phyloP scores from a whole-genome alignment of 2,113 vertebrate genomes.

The Melanostigma gelatinosum region DNA sequence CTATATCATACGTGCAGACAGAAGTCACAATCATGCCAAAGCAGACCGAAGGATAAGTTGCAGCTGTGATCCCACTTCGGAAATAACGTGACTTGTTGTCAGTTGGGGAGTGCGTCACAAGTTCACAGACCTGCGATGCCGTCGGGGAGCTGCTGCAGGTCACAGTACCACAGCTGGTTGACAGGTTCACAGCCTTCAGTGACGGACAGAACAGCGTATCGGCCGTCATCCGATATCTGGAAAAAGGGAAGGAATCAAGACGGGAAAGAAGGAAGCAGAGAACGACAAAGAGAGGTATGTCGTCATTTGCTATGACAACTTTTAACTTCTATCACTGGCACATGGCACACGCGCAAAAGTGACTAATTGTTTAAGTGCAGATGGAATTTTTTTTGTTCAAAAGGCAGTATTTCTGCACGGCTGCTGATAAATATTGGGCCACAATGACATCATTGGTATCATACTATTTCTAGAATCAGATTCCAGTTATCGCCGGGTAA shows the following conservation, averaged over 20 bases:
- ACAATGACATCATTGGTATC: too few relatives aligned
- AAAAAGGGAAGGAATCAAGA: not conserved
- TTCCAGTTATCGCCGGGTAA: not conserved
- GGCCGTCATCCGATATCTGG: constrained; percentile 82
- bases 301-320: not conserved
- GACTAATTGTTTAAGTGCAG: too few relatives aligned
- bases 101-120: not conserved
- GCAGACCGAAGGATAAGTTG: not conserved
- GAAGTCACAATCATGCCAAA: not conserved
- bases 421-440: too few relatives aligned
- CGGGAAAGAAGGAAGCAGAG: not conserved
- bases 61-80: not conserved
- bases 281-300: not conserved
- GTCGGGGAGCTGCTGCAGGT: constrained; percentile 77
- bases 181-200: constrained; percentile 84
- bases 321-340: not conserved
- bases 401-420: too few relatives aligned
- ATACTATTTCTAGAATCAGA: not conserved
- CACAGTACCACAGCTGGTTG: constrained; percentile 85
- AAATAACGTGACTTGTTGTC: not conserved
- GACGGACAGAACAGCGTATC: constrained; percentile 79
- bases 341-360: not conserved
- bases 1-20: not conserved
- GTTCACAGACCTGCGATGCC: constrained; percentile 78
- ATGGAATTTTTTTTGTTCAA: too few relatives aligned